phyloP scores from a whole-genome alignment of 2,113 vertebrate genomes.

The Coreoperca whiteheadi region DNA sequence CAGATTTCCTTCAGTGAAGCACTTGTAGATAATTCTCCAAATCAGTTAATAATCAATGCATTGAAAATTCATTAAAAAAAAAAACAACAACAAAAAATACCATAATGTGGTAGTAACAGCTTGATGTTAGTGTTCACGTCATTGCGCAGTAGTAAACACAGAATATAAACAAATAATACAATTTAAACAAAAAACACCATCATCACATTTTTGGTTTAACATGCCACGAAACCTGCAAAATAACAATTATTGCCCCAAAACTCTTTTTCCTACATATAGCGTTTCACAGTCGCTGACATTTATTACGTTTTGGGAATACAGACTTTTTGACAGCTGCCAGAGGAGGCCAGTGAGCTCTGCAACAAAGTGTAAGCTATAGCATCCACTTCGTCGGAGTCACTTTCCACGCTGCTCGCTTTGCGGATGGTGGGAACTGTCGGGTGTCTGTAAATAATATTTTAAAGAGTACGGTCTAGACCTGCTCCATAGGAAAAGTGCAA shows the following conservation, averaged over 20 bases:
- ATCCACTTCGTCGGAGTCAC: not conserved
- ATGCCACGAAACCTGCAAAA: not conserved
- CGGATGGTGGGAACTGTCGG: too few relatives aligned
- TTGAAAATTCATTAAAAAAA: not conserved
- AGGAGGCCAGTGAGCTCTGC: not conserved
- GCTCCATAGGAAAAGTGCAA: too few relatives aligned
- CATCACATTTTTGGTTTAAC: not conserved
- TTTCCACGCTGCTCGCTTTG: too few relatives aligned
- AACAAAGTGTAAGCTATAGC: not conserved
- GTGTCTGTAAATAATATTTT: too few relatives aligned
- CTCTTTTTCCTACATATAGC: not conserved
- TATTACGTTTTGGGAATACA: not conserved
- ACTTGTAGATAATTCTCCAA: not conserved
- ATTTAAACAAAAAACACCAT: not conserved
- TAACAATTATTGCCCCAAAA: not conserved
- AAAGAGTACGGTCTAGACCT: too few relatives aligned
- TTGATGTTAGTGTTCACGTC: not conserved
- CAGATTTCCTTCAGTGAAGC: not conserved
- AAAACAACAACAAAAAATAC: too few relatives aligned
- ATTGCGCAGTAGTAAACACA: not conserved
- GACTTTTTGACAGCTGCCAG: not conserved
- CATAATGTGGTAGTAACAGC: not conserved
- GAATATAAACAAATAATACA: not conserved
- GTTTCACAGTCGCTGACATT: not conserved
- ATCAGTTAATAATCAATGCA: not conserved